phyloP scores from a whole-genome alignment of 2,797 vertebrate genomes.

The Phoeniculus purpureus region DNA sequence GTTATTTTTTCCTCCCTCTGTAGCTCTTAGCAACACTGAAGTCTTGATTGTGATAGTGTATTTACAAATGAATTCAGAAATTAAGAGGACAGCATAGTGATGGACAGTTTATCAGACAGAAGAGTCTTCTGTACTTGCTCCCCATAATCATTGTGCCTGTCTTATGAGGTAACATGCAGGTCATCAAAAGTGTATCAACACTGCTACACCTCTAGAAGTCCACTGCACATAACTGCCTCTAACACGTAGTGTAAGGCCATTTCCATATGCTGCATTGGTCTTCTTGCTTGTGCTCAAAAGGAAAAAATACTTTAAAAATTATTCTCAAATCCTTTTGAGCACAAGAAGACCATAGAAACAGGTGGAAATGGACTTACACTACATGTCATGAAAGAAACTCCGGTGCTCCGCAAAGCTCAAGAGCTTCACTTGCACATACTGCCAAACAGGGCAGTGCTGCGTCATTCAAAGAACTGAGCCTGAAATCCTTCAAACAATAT shows the following conservation, averaged over 20 bases:
- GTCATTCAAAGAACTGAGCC: too few species aligned
- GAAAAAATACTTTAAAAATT: too few species aligned
- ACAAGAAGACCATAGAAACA: background rate
- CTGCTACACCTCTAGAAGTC: background rate
- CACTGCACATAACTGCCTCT: accelerated
- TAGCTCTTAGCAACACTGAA: background rate
- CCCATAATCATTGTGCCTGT: background rate
- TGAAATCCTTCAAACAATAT: too few species aligned
- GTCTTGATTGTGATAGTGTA: background rate
- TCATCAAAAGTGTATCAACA: background rate
- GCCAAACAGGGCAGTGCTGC: too few species aligned
- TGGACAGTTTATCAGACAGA: background rate
- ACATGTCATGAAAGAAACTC: background rate
- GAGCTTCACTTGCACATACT: background rate
- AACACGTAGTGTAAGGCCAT: background rate
- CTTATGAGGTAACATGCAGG: background rate
- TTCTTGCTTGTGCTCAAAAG: background rate
- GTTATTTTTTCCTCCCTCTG: background rate
- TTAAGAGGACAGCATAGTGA: background rate
- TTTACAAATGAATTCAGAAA: background rate
- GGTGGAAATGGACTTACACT: background rate
- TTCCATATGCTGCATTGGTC: background rate
- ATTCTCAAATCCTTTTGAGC: background rate
- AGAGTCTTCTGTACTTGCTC: background rate
- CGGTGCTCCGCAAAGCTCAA: background rate